Evolutionary conservation across 2,888 invertebrate genomes (phyloP).

Genomic region (Lamellibrachia satsuma): DNA sequence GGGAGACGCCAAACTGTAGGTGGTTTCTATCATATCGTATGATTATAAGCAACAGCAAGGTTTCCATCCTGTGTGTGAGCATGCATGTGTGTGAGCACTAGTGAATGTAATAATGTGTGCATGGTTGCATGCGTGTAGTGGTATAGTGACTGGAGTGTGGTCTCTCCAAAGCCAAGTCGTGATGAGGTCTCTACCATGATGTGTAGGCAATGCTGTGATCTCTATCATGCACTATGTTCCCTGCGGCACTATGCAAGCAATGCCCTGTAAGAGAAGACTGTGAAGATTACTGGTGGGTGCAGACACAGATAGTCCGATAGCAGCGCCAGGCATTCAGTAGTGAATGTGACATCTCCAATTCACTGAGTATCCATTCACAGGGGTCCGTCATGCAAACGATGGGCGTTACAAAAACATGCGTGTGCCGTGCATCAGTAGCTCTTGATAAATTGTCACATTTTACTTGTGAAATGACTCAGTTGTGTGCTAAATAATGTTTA

Average conservation of each 20-base stretch:
- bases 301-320: background rate
- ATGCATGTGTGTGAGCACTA: background rate
- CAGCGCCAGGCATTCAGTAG: background rate
- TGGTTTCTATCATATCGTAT: background rate
- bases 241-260: background rate
- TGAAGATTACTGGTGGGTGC: background rate
- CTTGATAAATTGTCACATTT: background rate
- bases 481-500: background rate
- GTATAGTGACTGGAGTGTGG: background rate
- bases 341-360: background rate
- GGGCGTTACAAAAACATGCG: background rate
- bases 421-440: background rate
- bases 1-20: background rate
- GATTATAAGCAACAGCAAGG: background rate
- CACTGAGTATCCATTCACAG: background rate
- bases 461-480: background rate
- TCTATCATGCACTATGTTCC: background rate
- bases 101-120: background rate
- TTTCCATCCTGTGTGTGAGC: background rate
- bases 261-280: background rate
- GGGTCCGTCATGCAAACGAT: background rate
- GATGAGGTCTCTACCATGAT: background rate
- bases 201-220: background rate
- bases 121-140: background rate
- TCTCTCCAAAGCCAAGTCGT: background rate